Percentiles rank a stretch among this genome's conserved stretches.
These are phyloP conservation scores for Antheraea pernyi DNA, from an alignment of 1,140 invertebrate species.

Conservation along the genomic window DNA sequence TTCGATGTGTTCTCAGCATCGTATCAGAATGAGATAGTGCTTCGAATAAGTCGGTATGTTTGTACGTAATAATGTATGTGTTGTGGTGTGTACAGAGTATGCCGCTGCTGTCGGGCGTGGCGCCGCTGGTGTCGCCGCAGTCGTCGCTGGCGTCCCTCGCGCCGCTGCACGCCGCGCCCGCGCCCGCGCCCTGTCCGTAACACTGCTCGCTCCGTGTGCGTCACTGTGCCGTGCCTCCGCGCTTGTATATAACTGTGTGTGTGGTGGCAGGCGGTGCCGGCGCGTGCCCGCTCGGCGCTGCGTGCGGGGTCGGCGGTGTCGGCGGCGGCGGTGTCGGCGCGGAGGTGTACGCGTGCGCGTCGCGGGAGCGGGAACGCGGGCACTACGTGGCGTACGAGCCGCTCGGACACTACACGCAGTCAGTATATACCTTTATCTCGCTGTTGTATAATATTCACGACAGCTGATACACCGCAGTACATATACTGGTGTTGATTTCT, in stretches of 20 bases:
- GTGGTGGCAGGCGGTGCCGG: constrained; percentile 50
- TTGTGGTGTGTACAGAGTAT: constrained; percentile 51
- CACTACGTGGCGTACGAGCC: constrained; percentile 76
- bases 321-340: constrained; percentile 17
- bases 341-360: constrained; percentile 63
- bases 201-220: constrained; percentile 20
- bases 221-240: constrained; percentile 43
- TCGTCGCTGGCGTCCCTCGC: constrained; percentile 62
- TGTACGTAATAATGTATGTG: constrained; percentile 6
- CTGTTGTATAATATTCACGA: no score
- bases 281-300: no score
- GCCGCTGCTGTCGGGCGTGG: constrained; percentile 64
- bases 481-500: no score
- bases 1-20: neutral
- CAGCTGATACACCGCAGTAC: no score
- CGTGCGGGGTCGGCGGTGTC: constrained; percentile 36
- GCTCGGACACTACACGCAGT: constrained; percentile 70
- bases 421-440: no score
- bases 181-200: neutral
- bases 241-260: no score
- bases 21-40: no score
- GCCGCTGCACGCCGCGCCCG: constrained; percentile 36
- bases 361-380: constrained; percentile 54
- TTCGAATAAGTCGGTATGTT: no score
- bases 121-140: constrained; percentile 58